phyloP scores from a whole-genome alignment of 1,140 invertebrate species.

The Centruroides sculpturatus region DNA sequence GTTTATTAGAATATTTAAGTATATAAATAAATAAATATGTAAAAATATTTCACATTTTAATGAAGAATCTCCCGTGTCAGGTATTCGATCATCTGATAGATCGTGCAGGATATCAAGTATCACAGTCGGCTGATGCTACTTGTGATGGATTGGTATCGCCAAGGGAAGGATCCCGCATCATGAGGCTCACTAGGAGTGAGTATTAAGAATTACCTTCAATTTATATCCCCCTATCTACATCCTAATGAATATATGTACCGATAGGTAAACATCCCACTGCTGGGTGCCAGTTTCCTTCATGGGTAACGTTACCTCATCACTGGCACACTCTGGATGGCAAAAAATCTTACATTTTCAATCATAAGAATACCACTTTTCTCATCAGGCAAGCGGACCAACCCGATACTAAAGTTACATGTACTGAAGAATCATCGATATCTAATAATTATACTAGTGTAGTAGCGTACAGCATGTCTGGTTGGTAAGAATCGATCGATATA shows the following conservation, averaged over 20 bases:
- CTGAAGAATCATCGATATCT: conserved; percentile 4
- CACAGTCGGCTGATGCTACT: conserved; percentile 73
- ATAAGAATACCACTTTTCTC: conserved; percentile 49
- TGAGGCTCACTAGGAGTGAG: conserved; percentile 53
- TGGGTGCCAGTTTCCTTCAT: conserved; percentile 18
- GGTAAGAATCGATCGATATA: conserved; percentile 12
- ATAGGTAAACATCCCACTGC: conserved; percentile 35
- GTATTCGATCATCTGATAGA: conserved; percentile 15
- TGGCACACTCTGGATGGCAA: conserved; percentile 26
- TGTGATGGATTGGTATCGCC: conserved; percentile 72
- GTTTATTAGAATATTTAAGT: no score
- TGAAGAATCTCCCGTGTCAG: neutral
- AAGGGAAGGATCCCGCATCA: conserved; percentile 55
- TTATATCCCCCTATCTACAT: neutral
- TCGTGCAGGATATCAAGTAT: conserved; percentile 50
- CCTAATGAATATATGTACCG: neutral
- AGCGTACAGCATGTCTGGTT: conserved; percentile 19
- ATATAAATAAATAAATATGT: no score
- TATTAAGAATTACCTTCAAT: neutral
- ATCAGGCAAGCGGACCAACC: neutral
- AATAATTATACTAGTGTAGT: conserved; percentile 11
- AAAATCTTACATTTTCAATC: conserved; percentile 54
- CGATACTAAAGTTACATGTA: conserved; percentile 13
- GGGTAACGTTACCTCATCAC: conserved; percentile 13
- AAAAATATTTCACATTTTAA: no score